A percentile compares a stretch with the other conserved stretches of the same genome.
Conservation (phyloP, 2,797 vertebrate species). For the Zonotrichia albicollis region DNA sequence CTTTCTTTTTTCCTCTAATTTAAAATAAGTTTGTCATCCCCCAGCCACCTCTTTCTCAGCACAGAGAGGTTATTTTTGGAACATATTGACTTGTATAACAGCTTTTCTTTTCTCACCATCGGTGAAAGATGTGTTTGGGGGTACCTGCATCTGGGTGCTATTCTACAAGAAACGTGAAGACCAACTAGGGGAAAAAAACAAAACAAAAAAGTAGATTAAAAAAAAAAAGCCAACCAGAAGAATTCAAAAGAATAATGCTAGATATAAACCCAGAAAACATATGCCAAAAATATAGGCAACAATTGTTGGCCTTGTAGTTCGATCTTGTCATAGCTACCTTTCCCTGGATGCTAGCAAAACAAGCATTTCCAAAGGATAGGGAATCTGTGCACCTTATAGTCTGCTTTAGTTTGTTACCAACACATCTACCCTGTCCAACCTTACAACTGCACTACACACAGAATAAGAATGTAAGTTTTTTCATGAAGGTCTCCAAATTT, state of each 20-base stretch:
- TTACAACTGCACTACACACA: background rate
- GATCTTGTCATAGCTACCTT: background rate
- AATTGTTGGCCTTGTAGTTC: background rate
- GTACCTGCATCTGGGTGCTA: background rate
- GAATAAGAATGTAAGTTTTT: background rate
- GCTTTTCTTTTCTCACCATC: background rate
- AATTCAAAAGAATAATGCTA: background rate
- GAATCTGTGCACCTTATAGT: background rate
- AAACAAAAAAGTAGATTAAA: accelerated
- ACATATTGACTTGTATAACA: background rate
- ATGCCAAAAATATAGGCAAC: background rate
- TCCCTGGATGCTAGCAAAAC: background rate
- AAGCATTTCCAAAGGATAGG: background rate
- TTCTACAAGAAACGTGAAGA: background rate
- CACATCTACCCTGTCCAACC: background rate
- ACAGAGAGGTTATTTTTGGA: background rate
- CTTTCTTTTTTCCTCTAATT: background rate
- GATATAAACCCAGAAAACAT: background rate
- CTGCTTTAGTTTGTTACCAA: background rate
- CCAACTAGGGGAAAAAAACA: too few species aligned
- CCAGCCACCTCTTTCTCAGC: background rate
- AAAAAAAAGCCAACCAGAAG: background rate
- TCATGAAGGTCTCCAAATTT: background rate
- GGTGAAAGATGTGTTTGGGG: background rate
- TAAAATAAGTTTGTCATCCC: background rate